Conservation (phyloP, 2,888 invertebrate genomes). For the Altica lythri region DNA sequence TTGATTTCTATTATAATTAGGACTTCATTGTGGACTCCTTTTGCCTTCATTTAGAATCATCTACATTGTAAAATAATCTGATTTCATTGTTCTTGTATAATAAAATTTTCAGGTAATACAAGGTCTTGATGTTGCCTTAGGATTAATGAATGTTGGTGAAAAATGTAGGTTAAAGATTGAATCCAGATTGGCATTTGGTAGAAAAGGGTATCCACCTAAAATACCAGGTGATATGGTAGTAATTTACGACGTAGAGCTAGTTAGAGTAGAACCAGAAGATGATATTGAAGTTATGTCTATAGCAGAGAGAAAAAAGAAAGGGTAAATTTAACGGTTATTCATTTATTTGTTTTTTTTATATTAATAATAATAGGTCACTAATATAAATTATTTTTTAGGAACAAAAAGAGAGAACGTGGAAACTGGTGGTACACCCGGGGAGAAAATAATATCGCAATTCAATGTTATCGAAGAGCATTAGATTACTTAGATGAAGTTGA, state of each 20-base stretch:
- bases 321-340: conserved; percentile 60
- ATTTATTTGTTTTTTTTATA: conserved; percentile 9
- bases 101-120: conserved; percentile 65
- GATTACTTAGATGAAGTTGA: conserved; percentile 78
- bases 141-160: conserved; percentile 86
- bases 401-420: conserved; percentile 80
- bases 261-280: conserved; percentile 69
- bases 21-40: no score
- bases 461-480: conserved; percentile 83
- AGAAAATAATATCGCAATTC: conserved; percentile 81
- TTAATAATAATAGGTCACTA: not conserved
- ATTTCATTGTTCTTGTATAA: no score
- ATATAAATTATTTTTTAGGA: conserved; percentile 56
- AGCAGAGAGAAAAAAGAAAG: conserved; percentile 72
- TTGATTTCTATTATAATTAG: no score
- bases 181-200: conserved; percentile 83
- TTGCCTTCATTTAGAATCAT: no score
- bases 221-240: conserved; percentile 71
- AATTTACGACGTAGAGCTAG: conserved; percentile 72
- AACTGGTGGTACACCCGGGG: conserved; percentile 89
- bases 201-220: conserved; percentile 69
- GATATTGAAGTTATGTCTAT: conserved; percentile 70
- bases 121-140: conserved; percentile 84
- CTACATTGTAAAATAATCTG: no score
- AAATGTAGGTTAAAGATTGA: conserved; percentile 72